Evolutionary conservation across 37 sponge, comb jelly and placozoan genomes (phyloP).

Genomic region (Corticium candelabrum): DNA sequence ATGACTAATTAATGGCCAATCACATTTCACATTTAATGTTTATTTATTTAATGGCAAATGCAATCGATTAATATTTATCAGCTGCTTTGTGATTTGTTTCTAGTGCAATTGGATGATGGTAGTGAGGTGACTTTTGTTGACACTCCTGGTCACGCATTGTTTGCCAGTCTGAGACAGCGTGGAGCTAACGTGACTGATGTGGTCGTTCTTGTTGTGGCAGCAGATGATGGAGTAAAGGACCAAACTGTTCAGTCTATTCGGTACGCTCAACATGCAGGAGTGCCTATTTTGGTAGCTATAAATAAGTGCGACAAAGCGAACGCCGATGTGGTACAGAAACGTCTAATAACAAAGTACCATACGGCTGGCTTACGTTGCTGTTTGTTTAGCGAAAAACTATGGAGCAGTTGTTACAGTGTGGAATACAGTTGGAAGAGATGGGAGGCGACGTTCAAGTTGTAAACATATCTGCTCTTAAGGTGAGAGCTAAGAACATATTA

Average conservation of each 20-base stretch:
- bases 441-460: constrained; percentile 77
- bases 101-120: too few relatives aligned
- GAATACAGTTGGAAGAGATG: constrained; percentile 66
- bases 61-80: too few relatives aligned
- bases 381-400: constrained; percentile 31
- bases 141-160: constrained; percentile 97
- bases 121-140: constrained; percentile 94
- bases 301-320: constrained; percentile 80
- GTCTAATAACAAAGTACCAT: too few relatives aligned
- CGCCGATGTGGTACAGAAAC: constrained; percentile 41
- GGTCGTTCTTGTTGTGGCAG: constrained; percentile 87
- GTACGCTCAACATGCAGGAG: constrained; percentile 40
- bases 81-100: too few relatives aligned
- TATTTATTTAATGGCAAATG: too few relatives aligned
- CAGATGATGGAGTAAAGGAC: constrained; percentile 79
- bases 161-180: constrained; percentile 68
- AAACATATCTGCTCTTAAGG: constrained; percentile 74
- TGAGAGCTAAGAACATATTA: too few relatives aligned
- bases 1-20: too few relatives aligned
- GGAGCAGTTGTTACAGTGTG: constrained; percentile 46
- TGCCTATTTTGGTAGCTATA: constrained; percentile 87
- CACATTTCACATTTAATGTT: too few relatives aligned
- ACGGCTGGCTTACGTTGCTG: background rate
- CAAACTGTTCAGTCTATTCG: constrained; percentile 83
- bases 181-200: constrained; percentile 79